phyloP scores from a whole-genome alignment of 2,888 invertebrate species.

The Oxycera nigricornis region DNA sequence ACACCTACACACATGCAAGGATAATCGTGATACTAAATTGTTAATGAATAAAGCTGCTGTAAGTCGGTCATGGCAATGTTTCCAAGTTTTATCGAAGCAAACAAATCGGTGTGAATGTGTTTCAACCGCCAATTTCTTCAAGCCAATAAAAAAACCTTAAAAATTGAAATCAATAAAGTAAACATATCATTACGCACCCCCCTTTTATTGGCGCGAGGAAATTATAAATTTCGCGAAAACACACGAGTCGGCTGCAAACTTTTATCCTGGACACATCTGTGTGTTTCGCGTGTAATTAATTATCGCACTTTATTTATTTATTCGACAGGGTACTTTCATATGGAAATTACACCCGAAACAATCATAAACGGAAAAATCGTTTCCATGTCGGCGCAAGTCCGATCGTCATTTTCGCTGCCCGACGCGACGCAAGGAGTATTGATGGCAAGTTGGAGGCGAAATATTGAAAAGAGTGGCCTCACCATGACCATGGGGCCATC shows the following conservation, averaged over 20 bases:
- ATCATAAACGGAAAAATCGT: conserved; percentile 1
- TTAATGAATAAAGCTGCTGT: too few species aligned
- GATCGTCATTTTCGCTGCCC: background rate
- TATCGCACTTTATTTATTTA: conserved; percentile 27
- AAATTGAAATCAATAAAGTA: conserved; percentile 31
- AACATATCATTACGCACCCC: conserved; percentile 32
- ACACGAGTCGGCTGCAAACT: background rate
- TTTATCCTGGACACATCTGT: conserved; percentile 7
- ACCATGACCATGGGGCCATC: conserved; percentile 26
- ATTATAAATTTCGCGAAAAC: conserved; percentile 14
- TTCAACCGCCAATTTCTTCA: too few species aligned
- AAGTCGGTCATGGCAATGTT: too few species aligned
- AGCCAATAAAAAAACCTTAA: background rate
- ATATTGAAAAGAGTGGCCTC: conserved; percentile 33
- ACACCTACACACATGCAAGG: too few species aligned
- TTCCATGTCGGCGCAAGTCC: background rate
- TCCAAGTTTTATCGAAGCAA: too few species aligned
- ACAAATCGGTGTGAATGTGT: too few species aligned
- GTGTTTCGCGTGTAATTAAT: conserved; percentile 28
- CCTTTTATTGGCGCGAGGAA: conserved; percentile 24
- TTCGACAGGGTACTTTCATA: conserved; percentile 4
- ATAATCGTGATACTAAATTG: too few species aligned
- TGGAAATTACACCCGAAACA: conserved; percentile 5
- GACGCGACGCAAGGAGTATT: too few species aligned
- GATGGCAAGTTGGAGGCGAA: conserved; percentile 29